phyloP scores from a whole-genome alignment of 1,140 invertebrate species.

The Oryzaephilus surinamensis region DNA sequence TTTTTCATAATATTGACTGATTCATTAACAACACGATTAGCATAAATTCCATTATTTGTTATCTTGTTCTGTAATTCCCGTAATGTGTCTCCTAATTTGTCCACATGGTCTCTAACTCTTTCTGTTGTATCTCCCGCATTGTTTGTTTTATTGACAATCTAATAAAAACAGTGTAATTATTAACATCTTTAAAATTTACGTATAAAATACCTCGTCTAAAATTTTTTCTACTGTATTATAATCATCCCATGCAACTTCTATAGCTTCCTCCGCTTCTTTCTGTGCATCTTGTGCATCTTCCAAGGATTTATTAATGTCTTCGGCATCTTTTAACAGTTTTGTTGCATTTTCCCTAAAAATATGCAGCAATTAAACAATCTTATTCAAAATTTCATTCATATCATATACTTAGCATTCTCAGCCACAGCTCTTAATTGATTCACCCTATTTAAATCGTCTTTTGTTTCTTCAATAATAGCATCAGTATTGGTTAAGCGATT shows the following conservation, averaged over 20 bases:
- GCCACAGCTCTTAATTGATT: conserved; percentile 65
- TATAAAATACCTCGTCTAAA: conserved; percentile 37
- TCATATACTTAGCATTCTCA: conserved; percentile 58
- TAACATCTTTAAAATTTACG: neutral
- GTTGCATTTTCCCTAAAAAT: conserved; percentile 37
- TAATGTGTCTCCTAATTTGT: conserved; percentile 23
- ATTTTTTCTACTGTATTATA: conserved; percentile 66
- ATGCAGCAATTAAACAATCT: neutral
- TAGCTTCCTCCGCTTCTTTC: conserved; percentile 62
- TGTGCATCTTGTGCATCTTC: conserved; percentile 66
- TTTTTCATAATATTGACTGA: conserved; percentile 26
- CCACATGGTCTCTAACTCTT: conserved; percentile 18
- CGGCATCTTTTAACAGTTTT: conserved; percentile 45
- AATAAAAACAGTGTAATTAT: too few species aligned
- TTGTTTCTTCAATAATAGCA: conserved; percentile 75
- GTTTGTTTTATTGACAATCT: conserved; percentile 28
- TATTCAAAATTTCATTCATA: conserved; percentile 2
- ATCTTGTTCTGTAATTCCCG: conserved; percentile 27
- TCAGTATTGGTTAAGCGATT: conserved; percentile 81
- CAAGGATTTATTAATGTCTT: conserved; percentile 45
- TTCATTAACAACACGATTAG: conserved; percentile 26
- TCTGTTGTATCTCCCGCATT: conserved; percentile 23
- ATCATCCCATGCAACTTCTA: conserved; percentile 67
- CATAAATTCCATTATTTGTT: conserved; percentile 28
- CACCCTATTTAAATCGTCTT: conserved; percentile 62